These are phyloP conservation scores for Piscicola geometra DNA, from an alignment of 2,888 invertebrate genomes.

Conservation along the genomic window DNA sequence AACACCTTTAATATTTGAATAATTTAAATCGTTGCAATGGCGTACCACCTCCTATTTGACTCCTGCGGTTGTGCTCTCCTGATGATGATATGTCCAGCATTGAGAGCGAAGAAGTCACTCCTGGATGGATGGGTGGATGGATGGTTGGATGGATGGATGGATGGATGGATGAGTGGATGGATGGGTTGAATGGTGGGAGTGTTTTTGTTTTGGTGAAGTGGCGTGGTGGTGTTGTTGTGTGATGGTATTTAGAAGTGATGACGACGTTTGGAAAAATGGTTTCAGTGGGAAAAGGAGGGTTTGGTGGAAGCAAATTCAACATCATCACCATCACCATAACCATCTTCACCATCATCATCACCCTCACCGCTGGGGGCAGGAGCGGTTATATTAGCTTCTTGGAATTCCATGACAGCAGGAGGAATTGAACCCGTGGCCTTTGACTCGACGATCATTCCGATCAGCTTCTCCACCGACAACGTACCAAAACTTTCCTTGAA, in stretches of 20 bases:
- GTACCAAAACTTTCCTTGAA: slow-evolving; percentile 85
- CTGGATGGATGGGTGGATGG: not conserved
- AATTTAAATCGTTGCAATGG: too few species aligned
- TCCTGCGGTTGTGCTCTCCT: slow-evolving; percentile 1
- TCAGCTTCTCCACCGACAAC: slow-evolving; percentile 82
- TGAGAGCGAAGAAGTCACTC: slow-evolving; percentile 13
- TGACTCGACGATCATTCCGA: slow-evolving; percentile 83
- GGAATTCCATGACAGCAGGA: slow-evolving; percentile 59
- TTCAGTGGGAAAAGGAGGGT: too few species aligned
- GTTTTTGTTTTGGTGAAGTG: too few species aligned
- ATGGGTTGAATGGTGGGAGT: too few species aligned
- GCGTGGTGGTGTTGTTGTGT: too few species aligned
- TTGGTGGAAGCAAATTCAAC: not conserved
- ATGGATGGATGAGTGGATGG: too few species aligned
- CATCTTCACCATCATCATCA: too few species aligned
- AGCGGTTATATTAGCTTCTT: slow-evolving; percentile 56
- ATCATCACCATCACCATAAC: not conserved
- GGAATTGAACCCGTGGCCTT: slow-evolving; percentile 76
- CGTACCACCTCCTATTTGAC: slow-evolving; percentile 23
- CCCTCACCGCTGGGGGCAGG: slow-evolving; percentile 46
- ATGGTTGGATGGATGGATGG: too few species aligned
- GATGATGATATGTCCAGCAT: slow-evolving; percentile 12
- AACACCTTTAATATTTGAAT: too few species aligned
- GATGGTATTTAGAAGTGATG: too few species aligned
- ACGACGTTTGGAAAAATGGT: too few species aligned